Evolutionary conservation across 2,888 invertebrate genomes (phyloP).

Genomic region (Drosophila cognata): DNA sequence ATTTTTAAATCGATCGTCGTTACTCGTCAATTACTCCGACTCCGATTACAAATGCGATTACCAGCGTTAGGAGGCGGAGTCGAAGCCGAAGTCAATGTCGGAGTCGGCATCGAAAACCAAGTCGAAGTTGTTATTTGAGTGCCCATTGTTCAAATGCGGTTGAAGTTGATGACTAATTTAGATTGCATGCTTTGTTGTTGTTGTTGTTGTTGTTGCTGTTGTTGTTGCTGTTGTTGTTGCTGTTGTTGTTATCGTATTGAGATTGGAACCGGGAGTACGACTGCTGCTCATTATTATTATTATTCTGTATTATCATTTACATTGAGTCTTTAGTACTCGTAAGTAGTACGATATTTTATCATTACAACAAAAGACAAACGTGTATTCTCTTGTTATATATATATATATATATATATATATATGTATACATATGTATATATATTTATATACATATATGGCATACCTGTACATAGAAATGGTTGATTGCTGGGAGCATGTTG

Average conservation of each 20-base stretch:
- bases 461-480: neutral
- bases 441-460: neutral
- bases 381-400: conserved; percentile 29
- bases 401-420: neutral
- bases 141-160: conserved; percentile 48
- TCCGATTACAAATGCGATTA: conserved; percentile 22
- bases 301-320: conserved; percentile 56
- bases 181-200: conserved; percentile 36
- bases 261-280: conserved; percentile 10
- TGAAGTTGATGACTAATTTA: conserved; percentile 54
- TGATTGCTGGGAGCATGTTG: conserved; percentile 12
- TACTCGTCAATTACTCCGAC: conserved; percentile 33
- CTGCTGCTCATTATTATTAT: conserved; percentile 28
- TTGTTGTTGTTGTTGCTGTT: conserved; percentile 1
- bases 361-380: conserved; percentile 44
- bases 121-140: conserved; percentile 20
- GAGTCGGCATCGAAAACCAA: neutral
- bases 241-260: conserved; percentile 9
- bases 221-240: conserved; percentile 2
- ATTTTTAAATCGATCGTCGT: conserved; percentile 17
- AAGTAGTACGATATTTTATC: conserved; percentile 61
- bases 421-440: neutral
- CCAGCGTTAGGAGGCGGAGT: conserved; percentile 8
- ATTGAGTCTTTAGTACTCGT: conserved; percentile 57
- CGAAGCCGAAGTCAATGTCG: neutral